A percentile compares a stretch with the other conserved stretches of the same genome.
These are phyloP conservation scores for Electrophaes corylata DNA, from an alignment of 2,888 invertebrate species.

Conservation along the genomic window DNA sequence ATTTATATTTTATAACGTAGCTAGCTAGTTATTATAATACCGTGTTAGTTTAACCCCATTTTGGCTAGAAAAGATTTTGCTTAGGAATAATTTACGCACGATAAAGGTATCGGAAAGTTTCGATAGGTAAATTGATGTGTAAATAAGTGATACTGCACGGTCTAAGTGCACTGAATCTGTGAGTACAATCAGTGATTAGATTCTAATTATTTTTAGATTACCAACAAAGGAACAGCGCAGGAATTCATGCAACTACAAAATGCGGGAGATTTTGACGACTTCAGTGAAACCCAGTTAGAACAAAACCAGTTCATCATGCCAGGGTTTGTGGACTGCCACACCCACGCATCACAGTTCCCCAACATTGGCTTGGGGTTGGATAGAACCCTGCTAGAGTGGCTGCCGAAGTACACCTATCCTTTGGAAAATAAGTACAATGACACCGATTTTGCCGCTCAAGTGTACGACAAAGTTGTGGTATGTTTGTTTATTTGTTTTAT, in stretches of 20 bases:
- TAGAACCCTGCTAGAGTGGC: constrained; percentile 92
- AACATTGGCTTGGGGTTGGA: constrained; percentile 94
- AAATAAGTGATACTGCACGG: no score
- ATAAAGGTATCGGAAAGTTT: no score
- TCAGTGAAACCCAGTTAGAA: constrained; percentile 49
- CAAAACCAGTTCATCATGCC: constrained; percentile 90
- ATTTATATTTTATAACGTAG: no score
- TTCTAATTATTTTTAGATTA: constrained; percentile 54
- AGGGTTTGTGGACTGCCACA: constrained; percentile 95
- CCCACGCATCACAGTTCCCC: constrained; percentile 95
- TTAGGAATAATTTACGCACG: no score
- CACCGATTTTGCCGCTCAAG: constrained; percentile 86
- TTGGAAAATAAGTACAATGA: constrained; percentile 90
- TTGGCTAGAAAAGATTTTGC: no score
- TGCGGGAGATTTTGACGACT: constrained; percentile 46
- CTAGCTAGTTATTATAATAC: no score
- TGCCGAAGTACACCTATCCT: constrained; percentile 93
- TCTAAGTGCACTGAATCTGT: no score
- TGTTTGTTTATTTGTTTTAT: neutral
- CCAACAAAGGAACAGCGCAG: constrained; percentile 51
- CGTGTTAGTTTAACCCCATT: no score
- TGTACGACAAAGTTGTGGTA: constrained; percentile 93
- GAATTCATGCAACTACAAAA: constrained; percentile 49
- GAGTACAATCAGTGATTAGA: neutral
- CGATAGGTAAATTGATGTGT: no score